Base-by-base conservation (phyloP, 2,888 invertebrate genomes). In the Xanthia icteritia region DNA sequence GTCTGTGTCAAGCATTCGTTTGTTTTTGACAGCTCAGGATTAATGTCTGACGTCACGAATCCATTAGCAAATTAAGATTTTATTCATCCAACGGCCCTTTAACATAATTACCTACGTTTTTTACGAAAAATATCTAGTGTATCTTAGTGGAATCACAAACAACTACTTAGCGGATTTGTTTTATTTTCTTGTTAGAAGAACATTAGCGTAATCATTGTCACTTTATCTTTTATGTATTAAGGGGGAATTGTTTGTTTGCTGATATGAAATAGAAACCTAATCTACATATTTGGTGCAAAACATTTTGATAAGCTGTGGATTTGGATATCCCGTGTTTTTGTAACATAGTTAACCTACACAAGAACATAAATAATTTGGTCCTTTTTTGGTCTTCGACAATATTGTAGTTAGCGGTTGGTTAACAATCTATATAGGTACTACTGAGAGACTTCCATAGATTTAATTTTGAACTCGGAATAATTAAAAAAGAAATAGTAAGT, bases 61-160 rank as follows among this genome's bases (percentile, higher is more conserved):
- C 87, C 88, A 89, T 89, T 89, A 88, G 87, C 56, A 76, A 84
- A 89, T 87, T 89, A 80, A 65, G 56, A 77, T 84, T 82, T 77
- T 84, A 81, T 88, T 76, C n/a, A 27, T 36, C 27, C 68, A 54
- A 65, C 63, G 58, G 31, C 67, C 70, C 73, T 77, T 75, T 83
- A 76, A 27, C 76, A 76, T 87, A 85, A 84, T 82, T 79, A 42
- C 39, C 54, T 54, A 67, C 79, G 66, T 72, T 73, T 67, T 76
- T 66, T 39, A 15, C 6, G 56, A 31, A 79, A 61, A 76, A 74
- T 54, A 20, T 63, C 23, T 71, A 20, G 51, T 1, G 15, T 76
- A 36, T 64, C 15, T 65, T 68, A 63, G 23, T 39, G 45, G 31
- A 54, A 67, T 71, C 42, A 77, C 36, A 67, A 68, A 81, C 54